These are phyloP conservation scores for Copsychus sechellarum DNA, from an alignment of 2,113 vertebrate genomes.

Conservation along the genomic window DNA sequence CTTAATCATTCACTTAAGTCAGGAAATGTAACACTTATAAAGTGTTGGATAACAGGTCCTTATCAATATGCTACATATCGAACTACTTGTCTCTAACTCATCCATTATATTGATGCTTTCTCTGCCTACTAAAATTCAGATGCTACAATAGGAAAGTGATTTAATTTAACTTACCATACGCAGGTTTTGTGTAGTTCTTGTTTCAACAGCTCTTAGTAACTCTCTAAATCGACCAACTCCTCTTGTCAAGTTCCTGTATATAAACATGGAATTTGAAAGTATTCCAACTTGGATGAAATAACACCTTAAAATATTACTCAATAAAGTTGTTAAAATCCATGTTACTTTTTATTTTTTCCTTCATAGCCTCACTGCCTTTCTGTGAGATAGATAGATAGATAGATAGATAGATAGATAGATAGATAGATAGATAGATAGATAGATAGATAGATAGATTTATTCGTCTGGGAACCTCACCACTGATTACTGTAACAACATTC, in stretches of 20 bases:
- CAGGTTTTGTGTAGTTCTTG: conserved; percentile 96
- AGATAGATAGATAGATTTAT: accelerated
- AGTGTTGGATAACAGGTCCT: not conserved
- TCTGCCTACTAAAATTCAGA: not conserved
- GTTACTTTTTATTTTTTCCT: not conserved
- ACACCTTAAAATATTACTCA: not conserved
- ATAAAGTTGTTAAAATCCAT: not conserved
- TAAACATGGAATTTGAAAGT: conserved; percentile 66
- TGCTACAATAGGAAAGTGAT: not conserved
- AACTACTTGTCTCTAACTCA: not conserved
- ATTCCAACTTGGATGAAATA: conserved; percentile 47
- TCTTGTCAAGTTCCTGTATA: conserved; percentile 90
- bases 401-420: no score
- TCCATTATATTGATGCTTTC: not conserved
- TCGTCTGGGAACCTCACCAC: not conserved
- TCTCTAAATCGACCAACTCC: conserved; percentile 96
- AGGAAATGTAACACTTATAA: not conserved
- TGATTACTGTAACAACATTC: not conserved
- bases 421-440: no score
- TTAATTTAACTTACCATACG: conserved; percentile 86
- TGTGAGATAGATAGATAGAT: not conserved
- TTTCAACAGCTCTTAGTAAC: conserved; percentile 94
- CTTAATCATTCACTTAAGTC: not conserved
- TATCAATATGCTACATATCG: not conserved
- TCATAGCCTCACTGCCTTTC: not conserved